Conservation (phyloP, 2,888 invertebrate genomes). For the Homarus gammarus region DNA sequence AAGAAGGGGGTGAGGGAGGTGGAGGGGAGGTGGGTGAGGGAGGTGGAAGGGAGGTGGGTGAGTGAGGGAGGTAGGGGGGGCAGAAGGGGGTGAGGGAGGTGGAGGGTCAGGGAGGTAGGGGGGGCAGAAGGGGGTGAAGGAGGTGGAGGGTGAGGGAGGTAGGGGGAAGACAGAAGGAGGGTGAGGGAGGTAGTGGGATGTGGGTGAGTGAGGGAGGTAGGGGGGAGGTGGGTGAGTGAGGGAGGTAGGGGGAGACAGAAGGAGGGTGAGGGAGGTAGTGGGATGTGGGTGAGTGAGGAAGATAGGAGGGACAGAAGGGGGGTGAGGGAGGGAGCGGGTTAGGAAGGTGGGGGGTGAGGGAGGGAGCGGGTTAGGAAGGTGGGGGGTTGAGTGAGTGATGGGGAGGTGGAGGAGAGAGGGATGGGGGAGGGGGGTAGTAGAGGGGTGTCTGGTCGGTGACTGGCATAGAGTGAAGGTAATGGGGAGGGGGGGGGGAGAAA, state of each 20-base stretch:
- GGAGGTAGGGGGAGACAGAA: not conserved
- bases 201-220: not conserved
- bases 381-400: not conserved
- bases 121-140: not conserved
- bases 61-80: too few relatives aligned
- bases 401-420: not conserved
- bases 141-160: not conserved
- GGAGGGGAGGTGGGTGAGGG: too few relatives aligned
- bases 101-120: too few relatives aligned
- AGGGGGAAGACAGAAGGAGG: not conserved
- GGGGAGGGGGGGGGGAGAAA: not conserved
- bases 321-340: not conserved
- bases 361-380: not conserved
- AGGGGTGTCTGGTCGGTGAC: too few relatives aligned
- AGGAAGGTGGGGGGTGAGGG: not conserved
- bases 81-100: too few relatives aligned
- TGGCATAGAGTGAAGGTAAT: too few relatives aligned
- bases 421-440: not conserved
- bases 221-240: not conserved
- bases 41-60: too few relatives aligned
- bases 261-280: not conserved
- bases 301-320: not conserved
- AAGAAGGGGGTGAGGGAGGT: too few relatives aligned
- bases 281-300: not conserved
- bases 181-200: not conserved